Evolutionary conservation across 2,113 vertebrate species (phyloP).

Genomic region (Pteropus alecto): DNA sequence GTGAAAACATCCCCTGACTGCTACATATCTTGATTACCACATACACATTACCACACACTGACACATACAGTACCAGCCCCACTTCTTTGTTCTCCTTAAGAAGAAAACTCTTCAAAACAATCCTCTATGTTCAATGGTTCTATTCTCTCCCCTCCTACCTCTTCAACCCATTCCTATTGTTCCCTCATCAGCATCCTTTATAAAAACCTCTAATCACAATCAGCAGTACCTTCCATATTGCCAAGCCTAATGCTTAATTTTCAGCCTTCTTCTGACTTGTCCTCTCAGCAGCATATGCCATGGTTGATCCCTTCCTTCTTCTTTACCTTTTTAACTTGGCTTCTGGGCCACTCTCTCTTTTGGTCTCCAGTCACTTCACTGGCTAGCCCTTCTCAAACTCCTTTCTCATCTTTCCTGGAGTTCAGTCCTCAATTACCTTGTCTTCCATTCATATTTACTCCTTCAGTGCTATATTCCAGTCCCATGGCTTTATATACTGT

Average conservation of each 20-base stretch:
- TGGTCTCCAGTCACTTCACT: neutral
- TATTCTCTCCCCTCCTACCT: neutral
- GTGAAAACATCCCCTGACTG: neutral
- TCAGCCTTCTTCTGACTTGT: neutral
- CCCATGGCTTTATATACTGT: neutral
- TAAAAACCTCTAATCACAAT: neutral
- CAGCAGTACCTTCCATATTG: neutral
- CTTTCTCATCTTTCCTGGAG: neutral
- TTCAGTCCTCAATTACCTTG: neutral
- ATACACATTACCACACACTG: neutral
- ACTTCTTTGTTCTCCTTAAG: slow-evolving; percentile 3
- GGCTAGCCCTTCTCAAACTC: neutral
- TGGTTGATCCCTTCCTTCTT: neutral
- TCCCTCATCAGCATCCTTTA: neutral
- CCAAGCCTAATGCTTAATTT: neutral
- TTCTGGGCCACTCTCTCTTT: neutral
- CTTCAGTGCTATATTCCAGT: neutral
- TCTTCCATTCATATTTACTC: neutral
- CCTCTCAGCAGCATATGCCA: neutral
- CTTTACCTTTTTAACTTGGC: neutral
- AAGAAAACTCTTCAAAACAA: neutral
- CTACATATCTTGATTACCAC: neutral
- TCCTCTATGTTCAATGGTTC: neutral
- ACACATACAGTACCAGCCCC: neutral
- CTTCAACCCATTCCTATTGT: neutral